Conservation (phyloP, 1,140 invertebrate species). For the Caerostris extrusa region DNA sequence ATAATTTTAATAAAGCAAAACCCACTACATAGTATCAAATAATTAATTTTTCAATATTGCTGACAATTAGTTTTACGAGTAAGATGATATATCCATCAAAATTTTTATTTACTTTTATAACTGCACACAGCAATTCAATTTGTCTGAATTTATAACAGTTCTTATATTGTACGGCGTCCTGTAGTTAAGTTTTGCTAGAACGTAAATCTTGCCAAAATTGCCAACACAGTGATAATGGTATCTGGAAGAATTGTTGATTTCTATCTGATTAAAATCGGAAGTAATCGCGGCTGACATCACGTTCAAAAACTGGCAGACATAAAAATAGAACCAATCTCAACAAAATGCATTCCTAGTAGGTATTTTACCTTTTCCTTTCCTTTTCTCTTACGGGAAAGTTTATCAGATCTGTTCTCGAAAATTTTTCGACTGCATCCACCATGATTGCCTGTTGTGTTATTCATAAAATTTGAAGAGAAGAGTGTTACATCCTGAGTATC, state of each 20-base stretch:
- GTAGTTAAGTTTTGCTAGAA: too few relatives aligned
- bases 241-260: conserved; percentile 1
- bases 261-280: conserved; percentile 48
- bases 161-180: too few relatives aligned
- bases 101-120: too few relatives aligned
- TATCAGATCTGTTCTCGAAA: conserved; percentile 52
- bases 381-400: conserved; percentile 27
- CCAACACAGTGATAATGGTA: conserved; percentile 8
- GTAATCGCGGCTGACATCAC: not conserved
- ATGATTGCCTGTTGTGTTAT: conserved; percentile 61
- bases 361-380: not conserved
- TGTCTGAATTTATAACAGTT: too few relatives aligned
- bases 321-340: conserved; percentile 45
- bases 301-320: conserved; percentile 49
- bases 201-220: conserved; percentile 19
- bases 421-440: conserved; percentile 24
- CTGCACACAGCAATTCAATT: too few relatives aligned
- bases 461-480: conserved; percentile 49
- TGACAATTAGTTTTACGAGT: too few relatives aligned
- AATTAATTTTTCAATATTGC: too few relatives aligned
- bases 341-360: conserved; percentile 50
- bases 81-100: too few relatives aligned
- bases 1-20: too few relatives aligned
- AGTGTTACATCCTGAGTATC: too few relatives aligned
- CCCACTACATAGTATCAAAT: too few relatives aligned